Percentiles rank a stretch among this genome's conserved stretches.
phyloP scores from a whole-genome alignment of 1,140 invertebrate species.

The Dendrolimus punctatus region DNA sequence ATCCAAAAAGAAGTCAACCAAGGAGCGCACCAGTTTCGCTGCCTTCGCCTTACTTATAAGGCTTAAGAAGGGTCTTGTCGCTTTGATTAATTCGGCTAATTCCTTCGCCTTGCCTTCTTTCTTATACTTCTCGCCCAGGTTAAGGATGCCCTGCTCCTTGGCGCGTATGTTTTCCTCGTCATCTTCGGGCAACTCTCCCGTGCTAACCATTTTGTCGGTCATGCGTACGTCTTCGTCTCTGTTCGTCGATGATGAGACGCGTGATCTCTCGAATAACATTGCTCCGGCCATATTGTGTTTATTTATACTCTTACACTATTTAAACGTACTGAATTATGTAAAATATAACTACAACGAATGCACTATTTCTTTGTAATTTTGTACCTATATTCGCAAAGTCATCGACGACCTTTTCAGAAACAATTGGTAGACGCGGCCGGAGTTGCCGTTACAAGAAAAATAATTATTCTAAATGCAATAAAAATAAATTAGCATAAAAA shows the following conservation, averaged over 20 bases:
- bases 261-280: conserved; percentile 87
- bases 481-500: conserved; percentile 4
- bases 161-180: conserved; percentile 90
- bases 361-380: conserved; percentile 67
- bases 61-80: conserved; percentile 93
- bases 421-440: conserved; percentile 63
- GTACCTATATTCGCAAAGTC: conserved; percentile 64
- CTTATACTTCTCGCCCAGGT: conserved; percentile 91
- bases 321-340: conserved; percentile 45
- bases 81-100: conserved; percentile 93
- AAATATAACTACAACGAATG: conserved; percentile 52
- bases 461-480: conserved; percentile 8
- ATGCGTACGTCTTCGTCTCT: conserved; percentile 80
- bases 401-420: conserved; percentile 67
- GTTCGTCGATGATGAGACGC: conserved; percentile 79
- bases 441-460: conserved; percentile 32
- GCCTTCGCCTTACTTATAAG: conserved; percentile 99
- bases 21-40: conserved; percentile 95
- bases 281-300: conserved; percentile 84
- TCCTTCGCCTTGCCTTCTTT: conserved; percentile 95
- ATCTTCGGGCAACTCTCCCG: conserved; percentile 80
- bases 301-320: conserved; percentile 56
- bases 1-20: conserved; percentile 98
- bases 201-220: conserved; percentile 80
- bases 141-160: conserved; percentile 92